Percentiles rank a stretch among this genome's conserved stretches.
These are phyloP conservation scores for Cylloceria caligata DNA, from an alignment of 2,888 invertebrate species.

Conservation along the genomic window DNA sequence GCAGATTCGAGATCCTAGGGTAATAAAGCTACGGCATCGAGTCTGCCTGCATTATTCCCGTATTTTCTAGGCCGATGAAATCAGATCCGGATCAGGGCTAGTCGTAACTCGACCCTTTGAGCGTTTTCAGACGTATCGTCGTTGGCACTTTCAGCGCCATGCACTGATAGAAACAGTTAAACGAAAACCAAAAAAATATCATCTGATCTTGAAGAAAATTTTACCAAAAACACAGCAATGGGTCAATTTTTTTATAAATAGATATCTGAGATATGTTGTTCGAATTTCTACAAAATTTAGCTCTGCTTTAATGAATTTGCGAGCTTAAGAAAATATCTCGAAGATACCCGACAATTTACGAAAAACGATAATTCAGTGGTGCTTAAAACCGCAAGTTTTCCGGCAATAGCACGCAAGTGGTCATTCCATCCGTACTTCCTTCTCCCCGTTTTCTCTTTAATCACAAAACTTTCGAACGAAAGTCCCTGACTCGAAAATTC, in stretches of 20 bases:
- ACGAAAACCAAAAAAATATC: no score
- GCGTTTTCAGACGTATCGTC: conserved; percentile 10
- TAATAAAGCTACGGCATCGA: conserved; percentile 33
- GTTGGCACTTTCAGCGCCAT: background rate
- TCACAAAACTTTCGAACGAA: conserved; percentile 62
- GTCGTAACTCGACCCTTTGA: background rate
- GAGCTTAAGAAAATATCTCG: background rate
- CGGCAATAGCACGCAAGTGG: background rate
- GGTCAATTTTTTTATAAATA: no score
- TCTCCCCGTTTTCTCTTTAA: conserved; percentile 64
- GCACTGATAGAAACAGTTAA: no score
- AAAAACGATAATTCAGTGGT: conserved; percentile 1
- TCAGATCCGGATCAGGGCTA: conserved; percentile 24
- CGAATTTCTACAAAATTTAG: background rate
- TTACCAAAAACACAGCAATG: background rate
- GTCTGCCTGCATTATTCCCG: conserved; percentile 30
- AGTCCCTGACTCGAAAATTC: conserved; percentile 73
- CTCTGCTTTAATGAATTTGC: background rate
- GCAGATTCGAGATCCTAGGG: conserved; percentile 23
- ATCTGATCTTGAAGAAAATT: background rate
- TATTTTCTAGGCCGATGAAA: conserved; percentile 17
- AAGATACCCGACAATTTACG: background rate
- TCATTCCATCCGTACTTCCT: conserved; percentile 35
- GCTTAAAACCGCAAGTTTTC: conserved; percentile 3
- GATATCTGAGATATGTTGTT: background rate